A percentile compares a stretch with the other conserved stretches of the same genome.
phyloP scores from a whole-genome alignment of 2,797 vertebrate species.

The Leucoraja ocellata region DNA sequence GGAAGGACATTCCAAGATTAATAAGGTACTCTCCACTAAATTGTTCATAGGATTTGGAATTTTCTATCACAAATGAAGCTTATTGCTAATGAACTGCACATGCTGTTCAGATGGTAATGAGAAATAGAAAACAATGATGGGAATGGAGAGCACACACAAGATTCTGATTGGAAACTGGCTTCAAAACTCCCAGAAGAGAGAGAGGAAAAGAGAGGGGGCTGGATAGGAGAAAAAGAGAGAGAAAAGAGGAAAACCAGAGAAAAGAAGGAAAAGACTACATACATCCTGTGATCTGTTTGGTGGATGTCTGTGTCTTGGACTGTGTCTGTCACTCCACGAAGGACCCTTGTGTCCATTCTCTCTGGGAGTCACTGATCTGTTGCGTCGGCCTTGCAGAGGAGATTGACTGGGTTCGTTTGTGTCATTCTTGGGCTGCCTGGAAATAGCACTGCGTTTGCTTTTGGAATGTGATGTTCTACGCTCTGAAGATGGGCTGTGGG shows the following conservation, averaged over 20 bases:
- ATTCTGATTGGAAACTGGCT: slow-evolving; percentile 18
- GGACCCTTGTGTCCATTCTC: slow-evolving; percentile 80
- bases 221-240: slow-evolving; percentile 37
- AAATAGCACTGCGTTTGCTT: slow-evolving; percentile 1
- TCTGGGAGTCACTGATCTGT: slow-evolving; percentile 66
- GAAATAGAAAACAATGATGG: slow-evolving; percentile 38
- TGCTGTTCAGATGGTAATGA: slow-evolving; percentile 27
- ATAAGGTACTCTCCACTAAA: background rate
- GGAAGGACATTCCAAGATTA: background rate
- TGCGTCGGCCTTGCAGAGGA: slow-evolving; percentile 61
- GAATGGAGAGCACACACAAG: slow-evolving; percentile 38
- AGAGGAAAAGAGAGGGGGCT: slow-evolving; percentile 37
- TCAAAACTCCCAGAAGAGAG: slow-evolving; percentile 35
- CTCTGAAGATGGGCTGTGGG: slow-evolving; percentile 10
- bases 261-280: slow-evolving; percentile 74
- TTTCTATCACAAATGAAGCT: background rate
- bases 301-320: slow-evolving; percentile 59
- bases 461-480: slow-evolving; percentile 4
- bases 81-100: background rate
- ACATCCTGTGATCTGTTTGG: slow-evolving; percentile 79
- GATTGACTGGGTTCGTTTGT: slow-evolving; percentile 66
- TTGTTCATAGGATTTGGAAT: slow-evolving; percentile 37
- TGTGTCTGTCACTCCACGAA: slow-evolving; percentile 67
- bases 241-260: slow-evolving; percentile 45
- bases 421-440: slow-evolving; percentile 74